Evolutionary conservation across 2,888 invertebrate species (phyloP).

Genomic region (Cryptocheilus praepositus): DNA sequence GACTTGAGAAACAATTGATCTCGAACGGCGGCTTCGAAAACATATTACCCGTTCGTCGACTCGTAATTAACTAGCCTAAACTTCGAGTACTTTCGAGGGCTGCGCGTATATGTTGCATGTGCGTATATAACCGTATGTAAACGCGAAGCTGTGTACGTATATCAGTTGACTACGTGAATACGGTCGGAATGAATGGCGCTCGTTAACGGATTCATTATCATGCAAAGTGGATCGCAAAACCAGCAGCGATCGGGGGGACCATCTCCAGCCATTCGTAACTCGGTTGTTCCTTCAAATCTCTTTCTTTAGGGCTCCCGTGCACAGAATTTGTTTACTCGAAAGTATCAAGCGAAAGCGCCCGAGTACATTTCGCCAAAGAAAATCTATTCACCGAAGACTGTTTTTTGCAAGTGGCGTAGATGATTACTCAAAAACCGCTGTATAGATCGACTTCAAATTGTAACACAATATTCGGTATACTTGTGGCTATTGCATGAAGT

Average conservation of each 20-base stretch:
- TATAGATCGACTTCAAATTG: too few species aligned
- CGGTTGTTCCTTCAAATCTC: not conserved
- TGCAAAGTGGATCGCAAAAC: slow-evolving; percentile 60
- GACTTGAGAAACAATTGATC: not conserved
- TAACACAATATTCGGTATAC: too few species aligned
- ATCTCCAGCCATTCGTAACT: slow-evolving; percentile 20
- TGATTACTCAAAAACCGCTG: too few species aligned
- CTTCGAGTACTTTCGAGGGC: slow-evolving; percentile 12
- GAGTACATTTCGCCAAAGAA: too few species aligned
- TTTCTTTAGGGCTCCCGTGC: too few species aligned
- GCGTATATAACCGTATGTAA: not conserved
- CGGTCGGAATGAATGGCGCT: slow-evolving; percentile 58
- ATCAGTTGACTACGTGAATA: slow-evolving; percentile 9
- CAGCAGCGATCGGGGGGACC: slow-evolving; percentile 30
- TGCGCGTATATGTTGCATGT: not conserved
- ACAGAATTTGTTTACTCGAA: too few species aligned
- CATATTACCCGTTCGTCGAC: not conserved
- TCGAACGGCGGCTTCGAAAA: not conserved
- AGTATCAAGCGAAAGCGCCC: too few species aligned
- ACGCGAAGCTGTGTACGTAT: not conserved
- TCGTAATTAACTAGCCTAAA: slow-evolving; percentile 20
- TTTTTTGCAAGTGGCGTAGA: too few species aligned
- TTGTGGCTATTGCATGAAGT: too few species aligned
- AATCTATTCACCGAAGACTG: too few species aligned
- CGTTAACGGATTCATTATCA: slow-evolving; percentile 64